phyloP scores from a whole-genome alignment of 1,140 invertebrate genomes.

The Pseudoatta argentina region DNA sequence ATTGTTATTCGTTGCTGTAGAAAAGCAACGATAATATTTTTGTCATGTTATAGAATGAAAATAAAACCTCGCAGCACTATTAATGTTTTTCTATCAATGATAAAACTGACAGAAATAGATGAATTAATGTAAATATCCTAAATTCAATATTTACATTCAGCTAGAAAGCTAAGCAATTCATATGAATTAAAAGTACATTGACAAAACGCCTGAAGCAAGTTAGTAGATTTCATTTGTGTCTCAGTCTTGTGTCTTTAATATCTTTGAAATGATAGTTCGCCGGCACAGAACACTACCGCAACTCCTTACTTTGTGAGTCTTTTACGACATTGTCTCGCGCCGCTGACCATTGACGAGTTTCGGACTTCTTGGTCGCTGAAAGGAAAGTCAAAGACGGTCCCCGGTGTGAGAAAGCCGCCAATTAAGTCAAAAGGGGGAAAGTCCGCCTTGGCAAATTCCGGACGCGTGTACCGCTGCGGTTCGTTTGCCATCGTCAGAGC shows the following conservation, averaged over 20 bases:
- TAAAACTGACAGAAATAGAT: neutral
- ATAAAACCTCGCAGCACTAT: neutral
- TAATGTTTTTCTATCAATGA: neutral
- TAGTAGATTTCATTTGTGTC: neutral
- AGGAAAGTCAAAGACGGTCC: slow-evolving; percentile 59
- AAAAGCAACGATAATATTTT: neutral
- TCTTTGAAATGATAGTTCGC: slow-evolving; percentile 42
- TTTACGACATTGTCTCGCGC: slow-evolving; percentile 52
- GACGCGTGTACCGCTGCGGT: slow-evolving; percentile 58
- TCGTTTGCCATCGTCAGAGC: slow-evolving; percentile 49
- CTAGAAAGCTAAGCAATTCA: neutral
- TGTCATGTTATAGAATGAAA: neutral
- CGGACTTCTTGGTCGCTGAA: slow-evolving; percentile 49
- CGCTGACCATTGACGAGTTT: slow-evolving; percentile 53
- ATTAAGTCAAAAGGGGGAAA: slow-evolving; percentile 65
- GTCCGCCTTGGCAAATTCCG: slow-evolving; percentile 51
- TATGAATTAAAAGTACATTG: neutral
- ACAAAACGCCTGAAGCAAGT: neutral
- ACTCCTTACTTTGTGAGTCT: slow-evolving; percentile 43
- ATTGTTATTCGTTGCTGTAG: neutral
- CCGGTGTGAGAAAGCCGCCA: slow-evolving; percentile 63
- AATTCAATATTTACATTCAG: neutral
- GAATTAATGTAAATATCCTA: neutral
- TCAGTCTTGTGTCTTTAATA: neutral
- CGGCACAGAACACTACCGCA: neutral